phyloP scores from a whole-genome alignment of 2,888 invertebrate species.

The Lepidocyrtinus sp. region DNA sequence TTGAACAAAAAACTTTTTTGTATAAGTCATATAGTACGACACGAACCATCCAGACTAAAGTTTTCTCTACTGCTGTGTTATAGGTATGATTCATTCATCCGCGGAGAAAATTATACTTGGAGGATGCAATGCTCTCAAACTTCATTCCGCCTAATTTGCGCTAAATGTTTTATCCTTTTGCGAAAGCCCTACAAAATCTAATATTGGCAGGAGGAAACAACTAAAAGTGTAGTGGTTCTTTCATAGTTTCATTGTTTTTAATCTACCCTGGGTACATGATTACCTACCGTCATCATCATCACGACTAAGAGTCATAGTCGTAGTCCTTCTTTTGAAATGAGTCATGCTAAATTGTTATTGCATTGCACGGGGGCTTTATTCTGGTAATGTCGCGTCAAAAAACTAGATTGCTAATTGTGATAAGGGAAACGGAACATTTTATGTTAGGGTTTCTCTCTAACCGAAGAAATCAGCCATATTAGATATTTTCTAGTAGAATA shows the following conservation, averaged over 20 bases:
- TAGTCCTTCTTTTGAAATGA: not conserved
- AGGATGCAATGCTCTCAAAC: constrained; percentile 43
- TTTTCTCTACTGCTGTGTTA: not conserved
- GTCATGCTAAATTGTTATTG: not conserved
- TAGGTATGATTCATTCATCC: constrained; percentile 43
- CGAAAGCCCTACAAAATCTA: constrained; percentile 25
- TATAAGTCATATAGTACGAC: not conserved
- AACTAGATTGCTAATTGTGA: constrained; percentile 39
- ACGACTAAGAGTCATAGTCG: not conserved
- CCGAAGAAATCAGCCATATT: constrained; percentile 21
- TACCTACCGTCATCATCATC: constrained; percentile 3
- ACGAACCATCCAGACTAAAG: not conserved
- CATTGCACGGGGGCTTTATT: not conserved
- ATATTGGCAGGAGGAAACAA: not conserved
- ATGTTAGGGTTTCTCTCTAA: not conserved
- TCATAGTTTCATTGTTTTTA: constrained; percentile 12
- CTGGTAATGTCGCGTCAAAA: not conserved
- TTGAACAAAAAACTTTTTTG: not conserved
- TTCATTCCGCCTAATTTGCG: constrained; percentile 57
- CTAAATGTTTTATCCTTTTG: constrained; percentile 50
- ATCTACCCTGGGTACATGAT: not conserved
- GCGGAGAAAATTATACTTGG: constrained; percentile 40
- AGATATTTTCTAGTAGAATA: constrained; percentile 2
- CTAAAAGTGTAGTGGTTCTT: not conserved
- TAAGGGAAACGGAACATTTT: constrained; percentile 48